phyloP scores from a whole-genome alignment of 2,797 vertebrate species.

The Paramormyrops hopkinsi region DNA sequence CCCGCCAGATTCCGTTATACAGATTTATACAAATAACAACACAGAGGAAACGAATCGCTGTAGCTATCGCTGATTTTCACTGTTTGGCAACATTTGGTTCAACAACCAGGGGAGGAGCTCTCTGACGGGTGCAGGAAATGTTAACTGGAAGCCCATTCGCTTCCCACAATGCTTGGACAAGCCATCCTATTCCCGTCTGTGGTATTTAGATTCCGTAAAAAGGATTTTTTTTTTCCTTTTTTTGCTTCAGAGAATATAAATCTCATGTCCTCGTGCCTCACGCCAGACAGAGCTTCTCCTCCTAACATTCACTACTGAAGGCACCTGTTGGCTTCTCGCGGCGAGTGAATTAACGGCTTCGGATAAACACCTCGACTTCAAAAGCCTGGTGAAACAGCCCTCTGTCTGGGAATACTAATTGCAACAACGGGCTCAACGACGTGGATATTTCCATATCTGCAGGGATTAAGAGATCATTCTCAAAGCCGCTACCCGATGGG shows the following conservation, averaged over 20 bases:
- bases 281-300: neutral
- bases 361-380: constrained; percentile 17
- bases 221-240: neutral
- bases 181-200: neutral
- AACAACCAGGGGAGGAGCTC: neutral
- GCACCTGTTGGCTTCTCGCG: constrained; percentile 17
- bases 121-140: neutral
- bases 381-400: neutral
- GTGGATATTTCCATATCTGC: constrained; percentile 25
- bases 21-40: neutral
- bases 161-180: neutral
- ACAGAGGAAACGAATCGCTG: neutral
- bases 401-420: constrained; percentile 20
- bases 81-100: neutral
- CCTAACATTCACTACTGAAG: constrained; percentile 1
- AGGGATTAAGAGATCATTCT: constrained; percentile 16
- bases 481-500: neutral
- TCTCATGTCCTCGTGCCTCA: neutral
- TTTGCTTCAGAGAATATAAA: neutral
- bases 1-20: neutral
- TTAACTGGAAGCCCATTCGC: neutral
- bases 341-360: constrained; percentile 15
- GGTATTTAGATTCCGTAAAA: neutral
- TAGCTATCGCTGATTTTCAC: neutral
- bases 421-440: constrained; percentile 20